These are phyloP conservation scores for Drosophila setifemur DNA, from an alignment of 1,140 invertebrate species.

Conservation along the genomic window DNA sequence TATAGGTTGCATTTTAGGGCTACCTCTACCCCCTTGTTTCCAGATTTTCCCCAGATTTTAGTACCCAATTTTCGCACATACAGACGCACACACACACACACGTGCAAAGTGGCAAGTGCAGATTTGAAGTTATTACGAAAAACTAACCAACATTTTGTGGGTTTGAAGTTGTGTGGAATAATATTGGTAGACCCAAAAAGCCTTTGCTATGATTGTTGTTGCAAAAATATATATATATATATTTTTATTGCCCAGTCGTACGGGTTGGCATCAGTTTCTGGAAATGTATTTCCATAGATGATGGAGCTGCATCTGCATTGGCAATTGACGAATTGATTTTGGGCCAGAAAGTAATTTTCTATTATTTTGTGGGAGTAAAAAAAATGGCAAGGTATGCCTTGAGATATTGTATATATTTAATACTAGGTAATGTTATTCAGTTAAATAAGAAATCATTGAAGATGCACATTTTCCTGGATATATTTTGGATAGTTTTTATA, in stretches of 20 bases:
- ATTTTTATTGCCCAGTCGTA: slow-evolving; percentile 55
- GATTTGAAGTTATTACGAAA: slow-evolving; percentile 82
- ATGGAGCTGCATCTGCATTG: slow-evolving; percentile 33
- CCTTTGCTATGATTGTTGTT: slow-evolving; percentile 60
- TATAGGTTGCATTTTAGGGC: slow-evolving; percentile 42
- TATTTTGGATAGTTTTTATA: no score
- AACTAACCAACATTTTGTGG: slow-evolving; percentile 82
- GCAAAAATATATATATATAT: no score
- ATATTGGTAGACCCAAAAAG: slow-evolving; percentile 82
- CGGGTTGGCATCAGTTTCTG: no score
- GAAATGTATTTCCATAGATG: no score
- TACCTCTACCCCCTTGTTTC: background rate
- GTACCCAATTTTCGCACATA: slow-evolving; percentile 7
- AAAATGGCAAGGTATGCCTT: no score
- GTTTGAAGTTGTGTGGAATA: slow-evolving; percentile 82
- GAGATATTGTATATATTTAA: no score
- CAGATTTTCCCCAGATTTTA: background rate
- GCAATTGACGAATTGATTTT: slow-evolving; percentile 36
- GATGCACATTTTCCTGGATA: no score
- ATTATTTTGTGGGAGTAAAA: no score
- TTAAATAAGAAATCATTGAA: no score
- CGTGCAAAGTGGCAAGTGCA: slow-evolving; percentile 76
- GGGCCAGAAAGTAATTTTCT: slow-evolving; percentile 38
- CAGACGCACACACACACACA: background rate
- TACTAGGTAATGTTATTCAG: no score